phyloP scores from a whole-genome alignment of 2,797 vertebrate genomes.

The Onychomys leucogaster region DNA sequence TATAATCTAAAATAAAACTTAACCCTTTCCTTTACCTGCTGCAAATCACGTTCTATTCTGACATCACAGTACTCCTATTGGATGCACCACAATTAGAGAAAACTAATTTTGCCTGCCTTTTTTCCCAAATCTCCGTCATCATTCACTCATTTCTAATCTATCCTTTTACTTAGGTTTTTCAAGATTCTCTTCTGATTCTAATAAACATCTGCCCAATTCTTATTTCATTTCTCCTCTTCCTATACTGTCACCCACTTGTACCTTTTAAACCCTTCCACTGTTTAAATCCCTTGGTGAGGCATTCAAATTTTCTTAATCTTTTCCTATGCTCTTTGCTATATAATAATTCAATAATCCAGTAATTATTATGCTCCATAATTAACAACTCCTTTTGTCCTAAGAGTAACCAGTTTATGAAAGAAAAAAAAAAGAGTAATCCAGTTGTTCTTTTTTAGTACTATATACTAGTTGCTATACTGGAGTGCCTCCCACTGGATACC shows the following conservation, averaged over 20 bases:
- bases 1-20: constrained; percentile 14
- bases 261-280: background rate
- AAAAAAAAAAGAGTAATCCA: too few species aligned
- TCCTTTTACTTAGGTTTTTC: constrained; percentile 5
- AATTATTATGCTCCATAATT: constrained; percentile 24
- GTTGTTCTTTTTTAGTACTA: constrained; percentile 11
- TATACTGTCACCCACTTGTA: constrained; percentile 30
- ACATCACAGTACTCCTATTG: background rate
- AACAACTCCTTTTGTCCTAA: constrained; percentile 3
- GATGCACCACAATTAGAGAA: constrained; percentile 3
- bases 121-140: constrained; percentile 24
- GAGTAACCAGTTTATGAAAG: background rate
- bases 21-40: background rate
- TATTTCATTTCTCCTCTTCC: constrained; percentile 13
- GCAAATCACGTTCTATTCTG: background rate
- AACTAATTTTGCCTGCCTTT: constrained; percentile 27
- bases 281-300: constrained; percentile 28
- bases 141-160: constrained; percentile 39
- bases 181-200: constrained; percentile 3
- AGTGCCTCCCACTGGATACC: background rate
- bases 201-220: constrained; percentile 3
- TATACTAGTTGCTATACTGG: background rate
- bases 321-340: constrained; percentile 44
- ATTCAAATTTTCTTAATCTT: constrained; percentile 35
- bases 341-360: constrained; percentile 8